A percentile compares a stretch with the other conserved stretches of the same genome.
Evolutionary conservation across 2,888 invertebrate species (phyloP).

Genomic region (Caenorhabditis drosophilae): DNA sequence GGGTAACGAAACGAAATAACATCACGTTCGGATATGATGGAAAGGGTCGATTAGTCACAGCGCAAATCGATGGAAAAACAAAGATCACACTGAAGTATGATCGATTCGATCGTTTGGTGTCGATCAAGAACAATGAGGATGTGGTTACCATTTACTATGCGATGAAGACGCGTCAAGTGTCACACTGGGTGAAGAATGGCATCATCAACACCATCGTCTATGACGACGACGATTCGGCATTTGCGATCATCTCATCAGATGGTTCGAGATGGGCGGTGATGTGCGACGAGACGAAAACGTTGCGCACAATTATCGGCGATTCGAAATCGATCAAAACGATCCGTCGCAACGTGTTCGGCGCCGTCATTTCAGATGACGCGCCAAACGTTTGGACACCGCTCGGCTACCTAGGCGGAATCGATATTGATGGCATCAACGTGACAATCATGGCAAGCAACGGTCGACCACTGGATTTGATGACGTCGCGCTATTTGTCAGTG

Average conservation of each 20-base stretch:
- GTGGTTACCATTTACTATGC: slow-evolving; percentile 29
- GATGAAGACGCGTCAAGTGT: slow-evolving; percentile 15
- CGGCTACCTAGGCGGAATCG: slow-evolving; percentile 42
- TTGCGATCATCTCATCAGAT: slow-evolving; percentile 27
- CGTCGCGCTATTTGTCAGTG: slow-evolving; percentile 42
- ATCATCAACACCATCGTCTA: slow-evolving; percentile 38
- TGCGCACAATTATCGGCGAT: slow-evolving; percentile 24
- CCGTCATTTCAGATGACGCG: slow-evolving; percentile 6
- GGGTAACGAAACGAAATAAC: slow-evolving; percentile 12
- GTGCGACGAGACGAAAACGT: slow-evolving; percentile 22
- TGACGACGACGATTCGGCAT: slow-evolving; percentile 29
- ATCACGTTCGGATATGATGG: slow-evolving; percentile 37
- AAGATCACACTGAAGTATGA: slow-evolving; percentile 12
- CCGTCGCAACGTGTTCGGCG: slow-evolving; percentile 24
- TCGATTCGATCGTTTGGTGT: slow-evolving; percentile 15
- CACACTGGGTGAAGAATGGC: slow-evolving; percentile 38
- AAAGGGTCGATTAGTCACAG: slow-evolving; percentile 25
- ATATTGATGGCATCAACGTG: slow-evolving; percentile 32
- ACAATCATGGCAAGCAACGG: slow-evolving; percentile 32
- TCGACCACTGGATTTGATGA: slow-evolving; percentile 35
- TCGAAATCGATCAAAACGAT: slow-evolving; percentile 13
- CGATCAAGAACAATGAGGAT: slow-evolving; percentile 16
- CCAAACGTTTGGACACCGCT: slow-evolving; percentile 27
- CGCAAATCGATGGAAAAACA: background rate
- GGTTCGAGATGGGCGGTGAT: slow-evolving; percentile 29